These are phyloP conservation scores for Amblyornis subalaris DNA, from an alignment of 2,113 vertebrate genomes.

Conservation along the genomic window DNA sequence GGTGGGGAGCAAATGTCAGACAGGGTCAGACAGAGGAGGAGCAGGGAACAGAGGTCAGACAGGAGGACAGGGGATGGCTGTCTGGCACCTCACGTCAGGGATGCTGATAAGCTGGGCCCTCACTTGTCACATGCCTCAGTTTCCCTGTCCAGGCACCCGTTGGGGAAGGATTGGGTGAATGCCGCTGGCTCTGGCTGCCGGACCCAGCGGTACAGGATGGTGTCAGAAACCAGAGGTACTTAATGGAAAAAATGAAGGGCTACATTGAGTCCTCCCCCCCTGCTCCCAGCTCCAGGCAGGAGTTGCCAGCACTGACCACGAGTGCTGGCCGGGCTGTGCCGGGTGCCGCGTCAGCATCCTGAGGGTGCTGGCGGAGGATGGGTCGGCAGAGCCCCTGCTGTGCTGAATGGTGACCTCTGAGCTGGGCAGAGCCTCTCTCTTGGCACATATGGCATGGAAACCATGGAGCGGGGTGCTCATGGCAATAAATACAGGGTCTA, in stretches of 20 bases:
- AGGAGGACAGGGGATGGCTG: neutral
- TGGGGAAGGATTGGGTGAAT: neutral
- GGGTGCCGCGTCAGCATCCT: slow-evolving; percentile 16
- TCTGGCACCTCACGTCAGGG: neutral
- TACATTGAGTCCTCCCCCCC: accelerated
- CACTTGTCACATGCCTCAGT: neutral
- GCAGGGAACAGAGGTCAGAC: neutral
- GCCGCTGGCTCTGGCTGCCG: accelerated
- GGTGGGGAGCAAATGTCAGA: neutral
- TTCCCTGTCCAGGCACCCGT: neutral
- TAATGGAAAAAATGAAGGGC: slow-evolving; percentile 20
- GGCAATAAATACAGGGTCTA: neutral
- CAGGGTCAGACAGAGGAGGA: neutral
- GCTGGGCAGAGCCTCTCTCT: neutral
- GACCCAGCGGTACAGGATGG: accelerated
- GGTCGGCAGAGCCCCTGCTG: neutral
- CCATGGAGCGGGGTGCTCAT: accelerated
- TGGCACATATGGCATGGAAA: accelerated
- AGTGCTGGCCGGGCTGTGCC: accelerated
- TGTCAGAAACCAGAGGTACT: slow-evolving; percentile 15
- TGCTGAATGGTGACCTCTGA: neutral
- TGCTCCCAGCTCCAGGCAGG: neutral
- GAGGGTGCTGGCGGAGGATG: neutral
- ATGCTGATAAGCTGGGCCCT: neutral
- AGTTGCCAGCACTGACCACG: slow-evolving; percentile 1